Evolutionary conservation across 1,140 invertebrate genomes (phyloP), one percentile per base, ranked within the genome.

Genomic region (Drosophila pandora): DNA sequence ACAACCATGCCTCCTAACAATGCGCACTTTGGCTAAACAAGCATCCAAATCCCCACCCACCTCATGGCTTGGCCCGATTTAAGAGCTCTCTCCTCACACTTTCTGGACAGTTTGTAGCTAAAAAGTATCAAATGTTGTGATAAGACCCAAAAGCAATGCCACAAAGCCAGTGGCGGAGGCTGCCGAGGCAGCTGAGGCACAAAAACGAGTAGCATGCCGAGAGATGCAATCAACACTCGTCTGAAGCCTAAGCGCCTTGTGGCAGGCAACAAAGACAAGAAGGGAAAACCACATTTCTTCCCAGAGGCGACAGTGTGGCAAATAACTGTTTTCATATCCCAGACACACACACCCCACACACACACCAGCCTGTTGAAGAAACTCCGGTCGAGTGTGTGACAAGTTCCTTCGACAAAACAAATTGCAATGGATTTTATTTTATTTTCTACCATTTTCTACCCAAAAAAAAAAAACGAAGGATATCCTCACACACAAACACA

Each of bases 401-500:
- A 87, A 83, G 76, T 83, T 73, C 79, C 10, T 62, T 63, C 61
- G 58, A 60, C 67, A 69, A 64, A 65, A 87, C 82, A 81, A 87
- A 81, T 85, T 87, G 79, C 82, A 75, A 79, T 79, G 75, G 75
- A 87, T 83, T 88, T 88, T 47, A 57, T 75, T 88, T 76, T 61
- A 56, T 69, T 77, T 76, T 69, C 83, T 43, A 39, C 49, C 57
- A 28, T 17, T 17, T 17, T 17, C 17, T 17, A 17, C 17, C 17
- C 17, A 0, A 17, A 17, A 17, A 0, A 17, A 17, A 17, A 17
- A 17, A 17, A 17, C 17, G 17, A 17, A 17, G 17, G 17, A 17
- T 17, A 17, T 17, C 17, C 17, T 17, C 17, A 17, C 17, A 17
- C 17, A 17, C 17, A 17, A 17, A 17, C 17, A 25, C 5, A 28